Evolutionary conservation across 2,113 vertebrate genomes (phyloP).

Genomic region (Naja naja): DNA sequence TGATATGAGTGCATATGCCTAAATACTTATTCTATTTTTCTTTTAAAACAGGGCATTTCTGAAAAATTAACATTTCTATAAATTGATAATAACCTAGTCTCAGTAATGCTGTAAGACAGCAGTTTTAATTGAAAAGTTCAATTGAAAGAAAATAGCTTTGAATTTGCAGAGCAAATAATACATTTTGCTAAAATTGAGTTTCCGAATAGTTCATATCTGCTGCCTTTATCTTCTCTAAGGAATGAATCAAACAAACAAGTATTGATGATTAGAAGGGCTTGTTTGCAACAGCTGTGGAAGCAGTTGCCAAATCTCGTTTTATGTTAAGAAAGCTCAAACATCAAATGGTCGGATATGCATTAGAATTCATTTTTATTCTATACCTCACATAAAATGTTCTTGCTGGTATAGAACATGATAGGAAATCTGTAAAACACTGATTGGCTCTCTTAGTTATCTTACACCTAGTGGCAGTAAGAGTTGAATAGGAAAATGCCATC

Average conservation of each 20-base stretch:
- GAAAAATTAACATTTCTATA: background rate
- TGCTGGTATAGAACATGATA: slow-evolving; percentile 33
- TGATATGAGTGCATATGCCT: background rate
- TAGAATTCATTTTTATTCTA: slow-evolving; percentile 61
- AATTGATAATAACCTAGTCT: slow-evolving; percentile 49
- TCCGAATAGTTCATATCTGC: slow-evolving; percentile 53
- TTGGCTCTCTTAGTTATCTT: slow-evolving; percentile 42
- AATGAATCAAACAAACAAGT: slow-evolving; percentile 62
- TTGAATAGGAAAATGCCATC: background rate
- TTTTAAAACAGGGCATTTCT: background rate
- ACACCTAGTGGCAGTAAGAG: slow-evolving; percentile 18
- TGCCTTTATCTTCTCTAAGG: slow-evolving; percentile 53
- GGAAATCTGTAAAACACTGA: slow-evolving; percentile 43
- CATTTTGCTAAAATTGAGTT: slow-evolving; percentile 62
- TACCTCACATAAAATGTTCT: slow-evolving; percentile 38
- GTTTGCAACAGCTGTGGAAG: slow-evolving; percentile 64
- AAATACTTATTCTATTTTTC: background rate
- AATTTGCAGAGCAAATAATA: slow-evolving; percentile 61
- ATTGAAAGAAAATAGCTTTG: slow-evolving; percentile 33
- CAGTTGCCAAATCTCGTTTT: slow-evolving; percentile 61
- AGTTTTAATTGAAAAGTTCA: slow-evolving; percentile 39
- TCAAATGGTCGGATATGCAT: slow-evolving; percentile 52
- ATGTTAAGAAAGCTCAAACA: slow-evolving; percentile 45
- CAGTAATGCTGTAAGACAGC: slow-evolving; percentile 33
- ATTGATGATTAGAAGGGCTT: slow-evolving; percentile 61